Percentiles rank a stretch among this genome's conserved stretches.
Conservation (phyloP, 2,113 vertebrate genomes). For the Scatophagus argus region DNA sequence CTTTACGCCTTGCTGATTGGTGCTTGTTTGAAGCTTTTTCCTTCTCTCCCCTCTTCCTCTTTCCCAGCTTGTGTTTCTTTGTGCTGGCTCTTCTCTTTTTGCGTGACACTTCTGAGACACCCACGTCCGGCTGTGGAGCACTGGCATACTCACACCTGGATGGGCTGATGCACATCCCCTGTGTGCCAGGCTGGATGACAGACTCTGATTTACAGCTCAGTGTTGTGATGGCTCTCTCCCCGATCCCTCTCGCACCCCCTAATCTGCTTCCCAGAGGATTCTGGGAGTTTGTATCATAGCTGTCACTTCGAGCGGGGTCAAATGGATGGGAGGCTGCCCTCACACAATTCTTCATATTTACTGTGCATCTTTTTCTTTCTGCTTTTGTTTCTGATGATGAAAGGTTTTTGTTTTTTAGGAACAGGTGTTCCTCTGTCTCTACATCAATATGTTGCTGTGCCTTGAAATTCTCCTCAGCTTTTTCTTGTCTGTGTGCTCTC, state of each 20-base stretch:
- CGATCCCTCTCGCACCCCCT: conserved; percentile 67
- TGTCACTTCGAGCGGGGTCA: conserved; percentile 70
- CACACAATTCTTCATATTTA: conserved; percentile 49
- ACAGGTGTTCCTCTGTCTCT: conserved; percentile 73
- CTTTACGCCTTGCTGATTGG: conserved; percentile 75
- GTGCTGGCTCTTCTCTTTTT: conserved; percentile 56
- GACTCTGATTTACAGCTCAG: conserved; percentile 84
- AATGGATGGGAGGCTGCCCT: conserved; percentile 60
- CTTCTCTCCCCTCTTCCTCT: conserved; percentile 76
- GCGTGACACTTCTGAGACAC: conserved; percentile 65
- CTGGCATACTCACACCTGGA: conserved; percentile 76
- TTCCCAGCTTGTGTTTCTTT: conserved; percentile 70
- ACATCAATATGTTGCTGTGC: conserved; percentile 33
- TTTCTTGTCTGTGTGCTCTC: conserved; percentile 45
- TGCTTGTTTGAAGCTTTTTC: conserved; percentile 72
- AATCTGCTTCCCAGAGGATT: conserved; percentile 83
- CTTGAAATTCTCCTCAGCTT: conserved; percentile 45
- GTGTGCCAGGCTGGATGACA: conserved; percentile 76
- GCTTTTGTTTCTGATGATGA: conserved; percentile 49
- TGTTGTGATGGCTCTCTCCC: conserved; percentile 81
- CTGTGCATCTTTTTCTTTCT: conserved; percentile 57
- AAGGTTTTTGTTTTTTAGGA: conserved; percentile 61
- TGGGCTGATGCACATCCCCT: conserved; percentile 59
- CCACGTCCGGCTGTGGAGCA: conserved; percentile 25
- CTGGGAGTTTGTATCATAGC: conserved; percentile 76